Conservation (phyloP, 1,140 invertebrate genomes). For the Psix sp. region DNA sequence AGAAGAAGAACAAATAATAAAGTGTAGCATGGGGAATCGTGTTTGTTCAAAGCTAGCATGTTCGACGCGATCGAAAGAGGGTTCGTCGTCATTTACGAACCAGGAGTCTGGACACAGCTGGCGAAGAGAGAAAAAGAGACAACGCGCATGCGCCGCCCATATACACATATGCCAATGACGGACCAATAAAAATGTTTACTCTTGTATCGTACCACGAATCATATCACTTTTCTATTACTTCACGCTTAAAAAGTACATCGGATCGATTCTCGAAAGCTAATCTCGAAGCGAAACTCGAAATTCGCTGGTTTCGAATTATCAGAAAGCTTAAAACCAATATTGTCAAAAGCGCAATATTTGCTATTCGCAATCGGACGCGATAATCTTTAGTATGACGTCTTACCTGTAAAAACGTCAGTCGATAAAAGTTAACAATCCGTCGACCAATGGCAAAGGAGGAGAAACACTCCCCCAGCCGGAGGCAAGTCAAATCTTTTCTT, state of each 20-base stretch:
- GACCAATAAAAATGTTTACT: constrained; percentile 23
- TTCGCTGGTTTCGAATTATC: too few relatives aligned
- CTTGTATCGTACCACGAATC: neutral
- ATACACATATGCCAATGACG: constrained; percentile 22
- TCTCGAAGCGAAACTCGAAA: too few relatives aligned
- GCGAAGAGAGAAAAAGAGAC: constrained; percentile 19
- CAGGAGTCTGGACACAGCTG: constrained; percentile 52
- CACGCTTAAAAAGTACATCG: too few relatives aligned
- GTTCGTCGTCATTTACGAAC: constrained; percentile 45
- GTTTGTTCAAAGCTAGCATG: constrained; percentile 47
- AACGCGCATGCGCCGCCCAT: constrained; percentile 33
- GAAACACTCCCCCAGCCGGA: constrained; percentile 5
- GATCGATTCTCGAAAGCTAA: too few relatives aligned
- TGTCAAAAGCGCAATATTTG: too few relatives aligned
- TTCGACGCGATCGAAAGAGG: constrained; percentile 49
- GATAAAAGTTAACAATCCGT: too few relatives aligned
- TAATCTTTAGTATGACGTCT: too few relatives aligned
- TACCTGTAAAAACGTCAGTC: too few relatives aligned
- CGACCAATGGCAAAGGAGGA: neutral
- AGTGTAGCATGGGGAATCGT: constrained; percentile 30
- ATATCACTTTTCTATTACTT: neutral
- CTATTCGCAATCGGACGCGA: too few relatives aligned
- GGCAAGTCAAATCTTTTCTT: constrained; percentile 19
- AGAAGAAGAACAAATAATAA: constrained; percentile 14
- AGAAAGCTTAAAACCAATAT: too few relatives aligned